These are phyloP conservation scores for Gryllus longicercus DNA, from an alignment of 2,888 invertebrate species.

Conservation along the genomic window DNA sequence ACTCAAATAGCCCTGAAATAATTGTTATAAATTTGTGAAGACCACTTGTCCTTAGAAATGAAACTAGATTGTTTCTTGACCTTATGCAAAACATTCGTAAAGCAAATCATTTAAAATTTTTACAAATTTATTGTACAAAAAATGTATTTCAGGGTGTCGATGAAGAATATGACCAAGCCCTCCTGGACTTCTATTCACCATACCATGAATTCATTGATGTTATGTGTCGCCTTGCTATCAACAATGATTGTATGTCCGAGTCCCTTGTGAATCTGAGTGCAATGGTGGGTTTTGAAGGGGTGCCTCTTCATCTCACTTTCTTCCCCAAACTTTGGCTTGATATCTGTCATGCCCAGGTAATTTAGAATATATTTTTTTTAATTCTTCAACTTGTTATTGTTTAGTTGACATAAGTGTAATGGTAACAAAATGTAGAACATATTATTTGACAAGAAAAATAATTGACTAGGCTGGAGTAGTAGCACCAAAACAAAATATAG, in stretches of 20 bases:
- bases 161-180: constrained; percentile 70
- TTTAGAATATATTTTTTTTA: constrained; percentile 41
- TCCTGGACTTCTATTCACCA: constrained; percentile 76
- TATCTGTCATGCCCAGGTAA: constrained; percentile 71
- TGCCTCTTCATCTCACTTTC: constrained; percentile 79
- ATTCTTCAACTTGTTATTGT: neutral
- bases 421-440: neutral
- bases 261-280: constrained; percentile 81
- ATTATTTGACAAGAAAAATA: no score
- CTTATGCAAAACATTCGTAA: no score
- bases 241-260: constrained; percentile 81
- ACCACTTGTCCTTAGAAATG: no score
- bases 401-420: neutral
- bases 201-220: constrained; percentile 88
- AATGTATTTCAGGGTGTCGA: constrained; percentile 60
- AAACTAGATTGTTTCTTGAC: no score
- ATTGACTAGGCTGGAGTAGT: no score
- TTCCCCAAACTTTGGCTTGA: constrained; percentile 93
- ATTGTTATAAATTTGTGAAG: no score
- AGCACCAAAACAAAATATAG: no score
- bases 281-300: constrained; percentile 85
- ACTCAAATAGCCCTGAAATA: no score
- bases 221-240: constrained; percentile 82
- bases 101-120: no score
- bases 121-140: no score